These are phyloP conservation scores for Nebria ingens DNA, from an alignment of 1,140 invertebrate genomes.

Conservation along the genomic window DNA sequence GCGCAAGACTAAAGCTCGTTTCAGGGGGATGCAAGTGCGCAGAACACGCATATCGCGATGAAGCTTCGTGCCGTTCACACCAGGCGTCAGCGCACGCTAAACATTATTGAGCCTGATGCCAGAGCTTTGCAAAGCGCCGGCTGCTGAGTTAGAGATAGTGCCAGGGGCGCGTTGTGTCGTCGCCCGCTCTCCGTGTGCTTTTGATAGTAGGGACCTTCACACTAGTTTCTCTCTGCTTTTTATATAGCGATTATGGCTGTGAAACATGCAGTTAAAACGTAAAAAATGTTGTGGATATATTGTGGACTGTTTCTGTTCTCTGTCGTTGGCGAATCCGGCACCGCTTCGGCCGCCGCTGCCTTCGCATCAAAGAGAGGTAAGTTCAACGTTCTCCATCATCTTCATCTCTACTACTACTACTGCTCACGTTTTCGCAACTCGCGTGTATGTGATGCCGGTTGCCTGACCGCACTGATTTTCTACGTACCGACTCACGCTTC, in stretches of 20 bases:
- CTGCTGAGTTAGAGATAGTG: conserved; percentile 20
- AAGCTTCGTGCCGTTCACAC: conserved; percentile 4
- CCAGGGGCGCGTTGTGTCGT: conserved; percentile 5
- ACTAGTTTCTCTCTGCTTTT: conserved; percentile 9
- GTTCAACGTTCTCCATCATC: conserved; percentile 4
- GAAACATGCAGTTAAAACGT: conserved; percentile 23
- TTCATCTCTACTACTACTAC: neutral
- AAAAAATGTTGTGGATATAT: conserved; percentile 23
- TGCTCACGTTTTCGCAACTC: neutral
- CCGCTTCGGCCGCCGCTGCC: conserved; percentile 12
- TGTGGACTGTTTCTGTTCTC: conserved; percentile 19
- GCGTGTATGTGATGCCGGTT: neutral
- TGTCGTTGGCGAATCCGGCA: conserved; percentile 12
- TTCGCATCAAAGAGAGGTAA: conserved; percentile 9
- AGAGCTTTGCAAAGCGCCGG: conserved; percentile 17
- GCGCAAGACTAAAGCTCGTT: neutral
- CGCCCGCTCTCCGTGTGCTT: conserved; percentile 3
- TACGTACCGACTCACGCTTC: too few relatives aligned
- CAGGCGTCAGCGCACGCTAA: conserved; percentile 16
- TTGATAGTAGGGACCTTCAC: conserved; percentile 9
- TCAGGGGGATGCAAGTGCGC: conserved; percentile 3
- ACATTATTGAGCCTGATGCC: conserved; percentile 18
- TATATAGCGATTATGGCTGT: conserved; percentile 19
- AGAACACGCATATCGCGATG: conserved; percentile 8
- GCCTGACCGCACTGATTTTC: too few relatives aligned